Conservation (phyloP, 2,113 vertebrate genomes). For the Cairina moschata region DNA sequence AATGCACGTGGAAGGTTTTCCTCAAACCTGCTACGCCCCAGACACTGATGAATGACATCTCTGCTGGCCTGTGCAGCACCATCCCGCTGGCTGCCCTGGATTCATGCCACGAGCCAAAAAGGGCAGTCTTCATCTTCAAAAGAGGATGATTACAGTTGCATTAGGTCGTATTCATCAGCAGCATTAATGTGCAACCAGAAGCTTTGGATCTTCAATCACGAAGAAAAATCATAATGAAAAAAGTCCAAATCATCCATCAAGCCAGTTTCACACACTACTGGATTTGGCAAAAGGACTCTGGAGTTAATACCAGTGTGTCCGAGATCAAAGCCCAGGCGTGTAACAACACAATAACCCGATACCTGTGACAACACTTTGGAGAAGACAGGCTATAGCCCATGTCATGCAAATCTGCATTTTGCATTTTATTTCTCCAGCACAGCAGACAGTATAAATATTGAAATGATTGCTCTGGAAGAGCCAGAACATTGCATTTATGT, state of each 20-base stretch:
- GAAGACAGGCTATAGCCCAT: neutral
- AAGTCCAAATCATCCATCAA: neutral
- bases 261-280: neutral
- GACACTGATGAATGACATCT: neutral
- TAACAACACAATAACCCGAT: neutral
- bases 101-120: neutral
- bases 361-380: neutral
- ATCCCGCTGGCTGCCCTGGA: neutral
- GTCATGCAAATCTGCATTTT: slow-evolving; percentile 2
- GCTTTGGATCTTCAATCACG: neutral
- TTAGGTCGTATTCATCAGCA: neutral
- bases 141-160: neutral
- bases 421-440: neutral
- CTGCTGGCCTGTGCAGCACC: neutral
- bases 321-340: neutral
- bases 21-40: neutral
- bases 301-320: rapidly evolving
- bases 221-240: neutral
- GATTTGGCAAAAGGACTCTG: neutral
- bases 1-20: neutral
- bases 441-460: neutral
- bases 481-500: neutral
- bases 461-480: neutral
- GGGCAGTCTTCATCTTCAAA: neutral
- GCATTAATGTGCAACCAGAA: rapidly evolving